Percentiles rank a stretch among this genome's conserved stretches.
Evolutionary conservation across 2,113 vertebrate species (phyloP).

Genomic region (Chlamydotis undulata): DNA sequence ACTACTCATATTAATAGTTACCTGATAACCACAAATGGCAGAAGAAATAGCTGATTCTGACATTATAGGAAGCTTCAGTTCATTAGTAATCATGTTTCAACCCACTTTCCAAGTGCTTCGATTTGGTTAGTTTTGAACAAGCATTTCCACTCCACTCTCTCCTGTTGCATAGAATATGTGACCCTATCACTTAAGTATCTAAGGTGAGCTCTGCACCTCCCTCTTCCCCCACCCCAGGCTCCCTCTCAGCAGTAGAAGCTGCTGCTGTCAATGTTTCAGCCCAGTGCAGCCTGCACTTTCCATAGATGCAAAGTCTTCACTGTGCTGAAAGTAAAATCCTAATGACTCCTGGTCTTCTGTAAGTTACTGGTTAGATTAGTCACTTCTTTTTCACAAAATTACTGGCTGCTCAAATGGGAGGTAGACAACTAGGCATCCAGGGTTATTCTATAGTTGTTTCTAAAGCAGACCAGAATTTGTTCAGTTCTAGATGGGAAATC

Average conservation of each 20-base stretch:
- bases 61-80: neutral
- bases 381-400: neutral
- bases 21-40: neutral
- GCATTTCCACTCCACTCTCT: neutral
- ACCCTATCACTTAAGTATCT: neutral
- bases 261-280: neutral
- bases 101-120: neutral
- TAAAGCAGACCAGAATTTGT: neutral
- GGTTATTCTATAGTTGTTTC: neutral
- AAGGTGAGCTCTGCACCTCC: neutral
- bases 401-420: neutral
- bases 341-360: neutral
- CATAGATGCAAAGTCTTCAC: neutral
- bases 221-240: neutral
- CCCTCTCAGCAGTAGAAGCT: accelerated
- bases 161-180: neutral
- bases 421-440: neutral
- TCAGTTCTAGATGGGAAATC: neutral
- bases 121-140: neutral
- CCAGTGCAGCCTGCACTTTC: neutral
- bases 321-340: neutral
- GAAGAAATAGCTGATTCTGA: neutral
- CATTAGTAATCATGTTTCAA: neutral
- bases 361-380: neutral
- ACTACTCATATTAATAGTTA: neutral